These are phyloP conservation scores for Fissipunctia ypsillon DNA, from an alignment of 2,888 invertebrate species.

Conservation along the genomic window DNA sequence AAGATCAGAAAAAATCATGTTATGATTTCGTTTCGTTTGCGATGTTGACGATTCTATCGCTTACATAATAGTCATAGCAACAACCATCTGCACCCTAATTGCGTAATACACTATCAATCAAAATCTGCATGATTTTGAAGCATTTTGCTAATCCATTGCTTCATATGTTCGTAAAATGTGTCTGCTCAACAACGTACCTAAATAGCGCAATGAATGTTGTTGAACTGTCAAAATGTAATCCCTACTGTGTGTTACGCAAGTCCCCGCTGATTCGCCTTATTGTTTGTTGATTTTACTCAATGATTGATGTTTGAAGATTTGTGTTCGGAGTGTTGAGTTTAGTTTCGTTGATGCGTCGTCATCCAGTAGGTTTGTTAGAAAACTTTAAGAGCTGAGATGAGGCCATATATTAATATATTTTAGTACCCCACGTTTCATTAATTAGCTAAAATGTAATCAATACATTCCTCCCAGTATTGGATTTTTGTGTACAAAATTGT, in stretches of 20 bases:
- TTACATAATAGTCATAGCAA: not conserved
- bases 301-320: slow-evolving; percentile 63
- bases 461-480: slow-evolving; percentile 87
- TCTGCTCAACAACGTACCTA: too few relatives aligned
- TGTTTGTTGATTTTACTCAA: slow-evolving; percentile 59
- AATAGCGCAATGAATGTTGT: too few relatives aligned
- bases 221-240: too few relatives aligned
- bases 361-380: slow-evolving; percentile 88
- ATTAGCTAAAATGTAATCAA: slow-evolving; percentile 65
- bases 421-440: slow-evolving; percentile 58
- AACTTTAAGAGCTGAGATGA: slow-evolving; percentile 87
- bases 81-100: too few relatives aligned
- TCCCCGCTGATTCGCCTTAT: slow-evolving; percentile 17
- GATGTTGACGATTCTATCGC: not conserved
- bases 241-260: too few relatives aligned
- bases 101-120: too few relatives aligned
- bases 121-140: too few relatives aligned
- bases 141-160: too few relatives aligned
- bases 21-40: not conserved
- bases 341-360: slow-evolving; percentile 67
- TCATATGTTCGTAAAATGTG: too few relatives aligned
- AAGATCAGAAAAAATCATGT: not conserved
- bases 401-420: slow-evolving; percentile 73
- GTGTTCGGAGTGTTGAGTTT: slow-evolving; percentile 63
- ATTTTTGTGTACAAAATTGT: slow-evolving; percentile 72